Percentiles rank a stretch among this genome's conserved stretches.
Evolutionary conservation across 2,888 invertebrate species (phyloP).

Genomic region (Ectobius pallidus): DNA sequence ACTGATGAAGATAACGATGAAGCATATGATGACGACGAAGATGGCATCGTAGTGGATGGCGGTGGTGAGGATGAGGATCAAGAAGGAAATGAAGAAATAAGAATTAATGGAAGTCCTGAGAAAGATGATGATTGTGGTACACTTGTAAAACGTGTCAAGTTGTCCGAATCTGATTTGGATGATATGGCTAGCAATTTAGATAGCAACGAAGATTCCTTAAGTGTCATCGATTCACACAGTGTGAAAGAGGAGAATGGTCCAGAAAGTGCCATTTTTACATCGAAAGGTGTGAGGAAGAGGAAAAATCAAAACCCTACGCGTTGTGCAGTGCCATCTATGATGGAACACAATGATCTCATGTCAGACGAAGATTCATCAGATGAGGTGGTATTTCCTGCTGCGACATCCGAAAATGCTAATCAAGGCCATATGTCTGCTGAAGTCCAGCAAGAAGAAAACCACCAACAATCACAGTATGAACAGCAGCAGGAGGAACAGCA

Average conservation of each 20-base stretch:
- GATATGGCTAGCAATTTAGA: constrained; percentile 66
- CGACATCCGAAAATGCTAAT: constrained; percentile 52
- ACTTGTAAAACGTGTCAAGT: constrained; percentile 62
- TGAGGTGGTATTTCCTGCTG: constrained; percentile 58
- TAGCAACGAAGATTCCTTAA: constrained; percentile 67
- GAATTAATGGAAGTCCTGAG: constrained; percentile 56
- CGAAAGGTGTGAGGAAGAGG: constrained; percentile 78
- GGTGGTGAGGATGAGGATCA: constrained; percentile 70
- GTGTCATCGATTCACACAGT: constrained; percentile 61
- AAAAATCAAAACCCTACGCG: constrained; percentile 89
- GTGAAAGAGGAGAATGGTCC: constrained; percentile 60
- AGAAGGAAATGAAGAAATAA: constrained; percentile 52
- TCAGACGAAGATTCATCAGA: constrained; percentile 67
- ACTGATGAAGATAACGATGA: constrained; percentile 54
- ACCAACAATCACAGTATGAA: constrained; percentile 5
- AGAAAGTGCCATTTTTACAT: constrained; percentile 39
- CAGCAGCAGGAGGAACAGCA: constrained; percentile 27
- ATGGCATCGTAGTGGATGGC: constrained; percentile 76
- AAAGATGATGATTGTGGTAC: constrained; percentile 71
- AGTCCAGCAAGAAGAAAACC: constrained; percentile 41
- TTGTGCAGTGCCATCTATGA: constrained; percentile 66
- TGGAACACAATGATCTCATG: constrained; percentile 57
- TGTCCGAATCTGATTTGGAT: constrained; percentile 61
- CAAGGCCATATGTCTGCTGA: constrained; percentile 49
- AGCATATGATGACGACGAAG: constrained; percentile 72